Conservation (phyloP, 2,113 vertebrate species). For the Proteles cristata region DNA sequence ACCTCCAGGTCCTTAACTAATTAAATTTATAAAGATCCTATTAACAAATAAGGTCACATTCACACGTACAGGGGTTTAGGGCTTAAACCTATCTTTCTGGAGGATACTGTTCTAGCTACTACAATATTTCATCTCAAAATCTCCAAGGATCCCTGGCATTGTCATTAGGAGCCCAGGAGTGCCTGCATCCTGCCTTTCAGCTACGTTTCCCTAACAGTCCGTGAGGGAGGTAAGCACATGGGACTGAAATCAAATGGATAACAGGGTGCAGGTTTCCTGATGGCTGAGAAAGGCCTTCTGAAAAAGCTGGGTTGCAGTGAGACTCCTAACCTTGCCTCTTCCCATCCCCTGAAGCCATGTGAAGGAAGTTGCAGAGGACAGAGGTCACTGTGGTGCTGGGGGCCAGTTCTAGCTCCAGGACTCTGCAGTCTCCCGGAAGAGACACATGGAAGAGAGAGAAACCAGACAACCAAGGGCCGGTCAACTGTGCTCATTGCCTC, state of each 20-base stretch:
- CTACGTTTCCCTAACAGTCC: not conserved
- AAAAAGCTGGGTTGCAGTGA: not conserved
- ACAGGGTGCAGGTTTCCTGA: not conserved
- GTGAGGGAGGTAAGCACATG: no score
- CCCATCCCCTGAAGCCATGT: not conserved
- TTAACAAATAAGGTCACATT: not conserved
- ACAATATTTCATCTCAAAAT: not conserved
- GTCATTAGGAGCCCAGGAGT: not conserved
- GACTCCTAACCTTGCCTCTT: not conserved
- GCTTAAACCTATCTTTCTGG: not conserved
- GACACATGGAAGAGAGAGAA: not conserved
- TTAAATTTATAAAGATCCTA: not conserved
- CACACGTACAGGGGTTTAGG: not conserved
- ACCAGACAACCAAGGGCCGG: not conserved
- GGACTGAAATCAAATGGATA: not conserved
- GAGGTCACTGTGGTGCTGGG: no score
- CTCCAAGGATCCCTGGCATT: not conserved
- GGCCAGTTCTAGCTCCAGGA: not conserved
- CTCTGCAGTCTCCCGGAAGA: not conserved
- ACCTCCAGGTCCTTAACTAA: not conserved
- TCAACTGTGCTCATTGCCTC: not conserved
- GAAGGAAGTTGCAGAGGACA: not conserved
- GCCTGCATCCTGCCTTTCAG: not conserved
- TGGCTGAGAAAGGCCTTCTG: not conserved
- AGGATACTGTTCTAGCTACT: not conserved